Evolutionary conservation across 2,797 vertebrate species (phyloP), one percentile per base, ranked within the genome.

Genomic region (Tinamus major): DNA sequence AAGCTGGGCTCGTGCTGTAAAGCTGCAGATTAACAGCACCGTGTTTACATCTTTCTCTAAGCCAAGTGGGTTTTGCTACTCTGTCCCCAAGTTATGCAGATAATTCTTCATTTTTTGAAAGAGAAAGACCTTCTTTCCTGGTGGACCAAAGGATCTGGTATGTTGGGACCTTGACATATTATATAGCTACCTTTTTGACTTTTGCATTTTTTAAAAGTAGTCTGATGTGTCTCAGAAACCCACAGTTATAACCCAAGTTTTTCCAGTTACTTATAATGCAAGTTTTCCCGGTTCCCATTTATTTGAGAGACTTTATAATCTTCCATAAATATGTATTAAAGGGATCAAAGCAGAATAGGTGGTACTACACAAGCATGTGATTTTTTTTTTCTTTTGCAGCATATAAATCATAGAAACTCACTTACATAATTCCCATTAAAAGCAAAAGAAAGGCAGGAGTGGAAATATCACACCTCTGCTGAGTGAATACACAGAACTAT

Each of bases 131-230:
- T 85, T 75, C 19, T 85, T 75, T 72, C 29, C 12, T 72, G 4
- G 7, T 67, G 14, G 8, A 4, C 16, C 24, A 53, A 72, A 44
- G 29, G 61, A 46, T 69, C 7, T 10, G 0, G 0, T 41, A 12
- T 35, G 10, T 64, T 79, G 61, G 31, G 68, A 61, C 31, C 5
- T 82, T 7, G 27, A 41, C 49, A 31, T 2, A 6, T 65, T 55
- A 58, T 59, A 67, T 24, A 56, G 35, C 56, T 51, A 62, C n/a
- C 13, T 63, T 86, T 92, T 19, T 76, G 29, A 72, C 20, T 79
- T 87, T 39, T 44, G 4, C 18, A 23, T 0, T 53, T 44, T 59
- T 77, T 49, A 56, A 24, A 37, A 10, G 10, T 46, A 59, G 19
- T 39, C 7, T 44, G 42, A 56, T 81, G 31, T 2, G 3, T 84